Base-by-base conservation (phyloP, 2,888 invertebrate species). In the Rambutsinella grinnellia region DNA sequence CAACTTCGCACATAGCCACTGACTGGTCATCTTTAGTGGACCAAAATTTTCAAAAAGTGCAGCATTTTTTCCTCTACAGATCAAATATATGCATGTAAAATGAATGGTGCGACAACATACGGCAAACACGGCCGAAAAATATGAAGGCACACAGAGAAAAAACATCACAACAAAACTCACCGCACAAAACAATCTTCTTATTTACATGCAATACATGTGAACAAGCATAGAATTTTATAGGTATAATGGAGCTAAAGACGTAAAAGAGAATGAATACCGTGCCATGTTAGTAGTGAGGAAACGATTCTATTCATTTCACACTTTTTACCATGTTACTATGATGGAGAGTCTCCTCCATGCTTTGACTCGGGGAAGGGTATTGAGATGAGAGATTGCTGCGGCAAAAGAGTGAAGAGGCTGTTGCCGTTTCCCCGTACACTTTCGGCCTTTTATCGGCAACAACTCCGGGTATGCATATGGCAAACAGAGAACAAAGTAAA, bases 91-190 rank as follows among this genome's bases (percentile, higher is more conserved):
- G 17, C 54, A 54, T 23, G 23, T 23, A 21, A 49, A 15, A 49
- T 13, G 36, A 36, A 36, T 5, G 36, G 36, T 36, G 5, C 6
- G n/a, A 51, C 51, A 51, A 51, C 51, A 51, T 51, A 51, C 51
- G 51, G 51, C 51, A 51, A 51, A 51, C 36, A 36, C 36, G 36
- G 36, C 36, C 36, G 36, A 36, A 36, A 36, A 36, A n/a, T n/a
- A n/a, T n/a, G n/a, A 36, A 36, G 36, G 36, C 36, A 36, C 36
- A 36, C 36, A 36, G 36, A 13, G 13, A 36, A 36, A 36, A 36
- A 36, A 36, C 36, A 36, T 36, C 36, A 36, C 36, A 36, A 36
- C 36, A 36, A 36, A 36, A 36, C 13, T 13, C 36, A 36, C 36
- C 36, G 36, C 36, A 36, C 13, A 36, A 36, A 36, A 36, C 36